Evolutionary conservation across 2,888 invertebrate genomes (phyloP), one percentile per base, ranked within the genome.

Genomic region (Himalopsyche japonica): DNA sequence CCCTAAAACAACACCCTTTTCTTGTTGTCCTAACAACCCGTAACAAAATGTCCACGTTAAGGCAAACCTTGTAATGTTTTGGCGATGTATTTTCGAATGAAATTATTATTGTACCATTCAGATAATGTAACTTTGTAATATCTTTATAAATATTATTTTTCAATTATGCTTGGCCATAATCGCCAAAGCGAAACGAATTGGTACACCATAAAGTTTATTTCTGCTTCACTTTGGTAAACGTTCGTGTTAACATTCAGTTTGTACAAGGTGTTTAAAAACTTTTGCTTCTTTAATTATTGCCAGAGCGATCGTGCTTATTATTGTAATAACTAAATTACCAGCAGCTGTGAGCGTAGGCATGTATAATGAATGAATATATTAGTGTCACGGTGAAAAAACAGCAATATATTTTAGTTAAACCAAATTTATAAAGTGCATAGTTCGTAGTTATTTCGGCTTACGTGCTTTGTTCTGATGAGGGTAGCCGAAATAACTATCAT

Each of bases 101-200:
- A 70, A 70, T 70, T 70, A 70, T 70, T 70, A 70, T 70, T 27
- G 30, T 20, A 7, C 27, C 70, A 27, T 27, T 4, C 27, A 27
- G 70, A 70, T 70, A 70, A 30, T 70, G 27, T 70, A 30, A 27
- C 70, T 30, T 70, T 70, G 70, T 70, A 70, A 70, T 70, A 70
- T 70, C 70, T 70, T 70, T 70, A 70, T 70, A 70, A 70, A 70
- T 70, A 70, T 70, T 70, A 70, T 70, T 70, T 70, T 70, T 70
- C 70, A 24, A 70, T 70, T 70, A 70, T 27, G 70, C 70, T 70
- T 70, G 12, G 27, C 70, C 70, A 27, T 27, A 70, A 70, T 70
- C 70, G 30, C 24, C 70, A 70, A 70, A 70, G 43, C 43, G 43
- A 43, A 15, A 15, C 43, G 43, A 43, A 70, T 30, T 27, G 70